These are phyloP conservation scores for Mercenaria mercenaria DNA, from an alignment of 1,140 invertebrate genomes.

Conservation along the genomic window DNA sequence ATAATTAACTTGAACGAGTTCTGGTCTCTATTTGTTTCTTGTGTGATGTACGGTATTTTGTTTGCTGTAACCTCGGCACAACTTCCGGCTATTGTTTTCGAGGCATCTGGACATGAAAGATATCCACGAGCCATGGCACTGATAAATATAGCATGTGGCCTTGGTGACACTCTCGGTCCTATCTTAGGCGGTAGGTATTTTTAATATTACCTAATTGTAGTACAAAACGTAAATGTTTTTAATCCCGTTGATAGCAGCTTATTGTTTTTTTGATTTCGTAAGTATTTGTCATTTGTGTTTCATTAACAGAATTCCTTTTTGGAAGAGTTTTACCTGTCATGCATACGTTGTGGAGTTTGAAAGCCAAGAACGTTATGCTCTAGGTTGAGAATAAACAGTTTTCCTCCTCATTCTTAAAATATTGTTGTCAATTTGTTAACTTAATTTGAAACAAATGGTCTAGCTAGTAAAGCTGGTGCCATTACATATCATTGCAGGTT, in stretches of 20 bases:
- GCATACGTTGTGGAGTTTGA: not conserved
- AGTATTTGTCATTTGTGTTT: too few relatives aligned
- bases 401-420: too few relatives aligned
- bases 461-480: not conserved
- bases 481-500: not conserved
- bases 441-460: not conserved
- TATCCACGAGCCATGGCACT: not conserved
- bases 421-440: too few relatives aligned
- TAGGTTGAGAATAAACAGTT: too few relatives aligned
- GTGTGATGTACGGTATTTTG: not conserved
- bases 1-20: not conserved
- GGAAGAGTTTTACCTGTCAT: not conserved
- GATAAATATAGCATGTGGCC: not conserved
- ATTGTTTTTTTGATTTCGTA: too few relatives aligned
- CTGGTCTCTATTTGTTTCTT: not conserved
- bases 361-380: too few relatives aligned
- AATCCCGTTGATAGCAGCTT: too few relatives aligned
- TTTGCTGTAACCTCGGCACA: not conserved
- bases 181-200: not conserved
- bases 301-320: not conserved
- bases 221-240: too few relatives aligned
- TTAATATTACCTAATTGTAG: not conserved
- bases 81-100: not conserved
- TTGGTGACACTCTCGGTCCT: not conserved
- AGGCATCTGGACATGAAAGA: not conserved